Percentiles rank a stretch among this genome's conserved stretches.
These are phyloP conservation scores for Globia sparganii DNA, from an alignment of 2,888 invertebrate species.

Conservation along the genomic window DNA sequence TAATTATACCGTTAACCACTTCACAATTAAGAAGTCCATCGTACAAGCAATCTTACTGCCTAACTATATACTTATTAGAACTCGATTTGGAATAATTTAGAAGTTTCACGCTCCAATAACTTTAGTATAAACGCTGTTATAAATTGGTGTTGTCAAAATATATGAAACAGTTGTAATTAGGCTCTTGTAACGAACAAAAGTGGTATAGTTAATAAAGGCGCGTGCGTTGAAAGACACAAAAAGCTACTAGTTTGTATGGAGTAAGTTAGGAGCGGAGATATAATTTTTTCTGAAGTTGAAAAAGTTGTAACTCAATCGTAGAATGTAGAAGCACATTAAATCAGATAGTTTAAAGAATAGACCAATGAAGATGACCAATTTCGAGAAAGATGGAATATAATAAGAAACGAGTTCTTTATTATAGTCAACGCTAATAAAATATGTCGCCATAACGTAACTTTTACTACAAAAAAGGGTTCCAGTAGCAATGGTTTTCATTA, in stretches of 20 bases:
- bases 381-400: neutral
- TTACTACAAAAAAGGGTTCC: neutral
- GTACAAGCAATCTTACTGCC: constrained; percentile 57
- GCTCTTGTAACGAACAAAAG: constrained; percentile 88
- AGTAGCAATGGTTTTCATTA: neutral
- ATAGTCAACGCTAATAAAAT: neutral
- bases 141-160: constrained; percentile 89
- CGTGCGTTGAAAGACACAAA: constrained; percentile 85
- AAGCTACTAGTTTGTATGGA: constrained; percentile 83
- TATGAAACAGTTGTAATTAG: constrained; percentile 88
- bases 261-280: constrained; percentile 61
- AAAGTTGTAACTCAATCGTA: neutral
- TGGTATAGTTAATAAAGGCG: constrained; percentile 82
- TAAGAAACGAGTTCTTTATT: neutral
- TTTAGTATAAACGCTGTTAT: constrained; percentile 79
- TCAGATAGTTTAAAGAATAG: neutral
- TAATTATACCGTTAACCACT: constrained; percentile 61
- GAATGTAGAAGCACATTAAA: no score
- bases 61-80: constrained; percentile 63
- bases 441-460: neutral
- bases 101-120: constrained; percentile 80
- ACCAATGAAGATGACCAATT: neutral
- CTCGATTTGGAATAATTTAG: constrained; percentile 72
- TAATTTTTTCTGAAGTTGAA: neutral
- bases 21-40: constrained; percentile 65